These are phyloP conservation scores for Ctena decussata DNA, from an alignment of 2,888 invertebrate species.

Conservation along the genomic window DNA sequence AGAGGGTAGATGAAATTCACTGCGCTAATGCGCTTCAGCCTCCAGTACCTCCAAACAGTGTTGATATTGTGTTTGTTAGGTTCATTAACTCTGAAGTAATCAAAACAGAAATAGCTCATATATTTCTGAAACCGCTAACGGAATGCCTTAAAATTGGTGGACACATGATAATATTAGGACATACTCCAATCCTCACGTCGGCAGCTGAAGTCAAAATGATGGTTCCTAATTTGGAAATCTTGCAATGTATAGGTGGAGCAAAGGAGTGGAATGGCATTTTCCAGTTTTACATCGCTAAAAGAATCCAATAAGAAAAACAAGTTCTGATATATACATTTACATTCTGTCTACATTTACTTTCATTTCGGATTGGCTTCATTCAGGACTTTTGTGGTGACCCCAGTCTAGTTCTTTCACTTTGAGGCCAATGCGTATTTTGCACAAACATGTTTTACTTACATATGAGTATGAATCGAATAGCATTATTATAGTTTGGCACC, in stretches of 20 bases:
- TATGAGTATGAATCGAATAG: no score
- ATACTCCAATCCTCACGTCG: constrained; percentile 72
- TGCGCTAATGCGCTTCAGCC: constrained; percentile 72
- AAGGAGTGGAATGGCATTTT: constrained; percentile 71
- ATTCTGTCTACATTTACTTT: no score
- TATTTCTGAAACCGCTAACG: constrained; percentile 64
- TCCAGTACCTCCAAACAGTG: constrained; percentile 62
- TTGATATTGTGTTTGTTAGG: constrained; percentile 69
- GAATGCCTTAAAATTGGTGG: constrained; percentile 69
- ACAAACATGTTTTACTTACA: no score
- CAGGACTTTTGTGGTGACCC: no score
- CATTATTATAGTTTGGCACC: no score
- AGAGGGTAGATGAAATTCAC: constrained; percentile 72
- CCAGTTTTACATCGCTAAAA: constrained; percentile 70
- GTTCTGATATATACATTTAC: no score
- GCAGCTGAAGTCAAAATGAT: constrained; percentile 68
- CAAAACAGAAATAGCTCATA: constrained; percentile 61
- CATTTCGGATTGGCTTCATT: no score
- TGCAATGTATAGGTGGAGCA: constrained; percentile 68
- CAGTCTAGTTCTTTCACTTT: no score
- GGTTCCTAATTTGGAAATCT: constrained; percentile 58
- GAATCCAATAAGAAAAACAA: constrained; percentile 25
- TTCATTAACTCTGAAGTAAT: constrained; percentile 75
- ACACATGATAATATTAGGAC: constrained; percentile 71
- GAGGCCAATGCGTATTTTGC: no score